Conservation (phyloP, 2,888 invertebrate genomes). For the Chrysolina oricalcia region DNA sequence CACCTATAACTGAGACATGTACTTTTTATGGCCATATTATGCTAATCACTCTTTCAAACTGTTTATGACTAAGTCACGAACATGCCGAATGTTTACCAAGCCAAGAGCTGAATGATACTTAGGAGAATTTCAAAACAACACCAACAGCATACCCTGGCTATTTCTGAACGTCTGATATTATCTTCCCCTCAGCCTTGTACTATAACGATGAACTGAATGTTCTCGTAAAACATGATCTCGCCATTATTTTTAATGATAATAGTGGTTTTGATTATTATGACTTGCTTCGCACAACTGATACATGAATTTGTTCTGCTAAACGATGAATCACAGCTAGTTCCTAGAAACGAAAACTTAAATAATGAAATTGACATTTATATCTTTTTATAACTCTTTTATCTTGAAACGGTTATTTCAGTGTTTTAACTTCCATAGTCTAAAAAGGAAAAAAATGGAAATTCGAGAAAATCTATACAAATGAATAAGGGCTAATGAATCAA, state of each 20-base stretch:
- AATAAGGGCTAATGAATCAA: too few relatives aligned
- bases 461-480: too few relatives aligned
- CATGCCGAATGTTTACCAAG: constrained; percentile 5
- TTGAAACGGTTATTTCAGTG: too few relatives aligned
- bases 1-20: neutral
- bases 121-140: constrained; percentile 4
- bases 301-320: neutral
- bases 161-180: constrained; percentile 8
- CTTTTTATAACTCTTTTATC: too few relatives aligned
- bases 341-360: too few relatives aligned
- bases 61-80: constrained; percentile 2
- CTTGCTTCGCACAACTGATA: neutral
- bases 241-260: constrained; percentile 12
- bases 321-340: too few relatives aligned
- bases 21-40: neutral
- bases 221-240: constrained; percentile 18
- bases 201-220: constrained; percentile 9
- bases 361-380: too few relatives aligned
- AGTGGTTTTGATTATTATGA: neutral
- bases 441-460: too few relatives aligned
- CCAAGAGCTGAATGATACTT: neutral
- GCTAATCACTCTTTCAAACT: constrained; percentile 9
- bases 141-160: neutral
- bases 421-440: too few relatives aligned
- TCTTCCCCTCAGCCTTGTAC: constrained; percentile 10